These are phyloP conservation scores for Hipparchia semele DNA, from an alignment of 2,888 invertebrate species.

Conservation along the genomic window DNA sequence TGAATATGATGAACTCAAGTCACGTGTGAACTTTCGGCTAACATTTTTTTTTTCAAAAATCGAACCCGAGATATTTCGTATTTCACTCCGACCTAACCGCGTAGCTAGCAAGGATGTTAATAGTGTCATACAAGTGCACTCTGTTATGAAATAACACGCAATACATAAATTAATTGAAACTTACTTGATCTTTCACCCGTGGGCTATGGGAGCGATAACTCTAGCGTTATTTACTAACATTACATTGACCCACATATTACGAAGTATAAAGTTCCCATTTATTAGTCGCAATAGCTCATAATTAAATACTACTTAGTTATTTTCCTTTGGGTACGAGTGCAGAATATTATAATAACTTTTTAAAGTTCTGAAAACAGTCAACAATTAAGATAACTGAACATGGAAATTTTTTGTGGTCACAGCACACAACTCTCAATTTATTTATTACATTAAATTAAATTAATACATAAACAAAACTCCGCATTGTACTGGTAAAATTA, in stretches of 20 bases:
- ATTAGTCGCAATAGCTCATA: neutral
- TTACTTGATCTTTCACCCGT: constrained; percentile 6
- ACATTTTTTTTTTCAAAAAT: too few relatives aligned
- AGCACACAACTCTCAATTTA: too few relatives aligned
- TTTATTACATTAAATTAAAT: too few relatives aligned
- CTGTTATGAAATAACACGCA: neutral
- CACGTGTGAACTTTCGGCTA: too few relatives aligned
- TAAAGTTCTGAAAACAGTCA: too few relatives aligned
- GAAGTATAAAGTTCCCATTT: constrained; percentile 1
- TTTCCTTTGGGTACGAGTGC: neutral
- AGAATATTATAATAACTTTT: neutral
- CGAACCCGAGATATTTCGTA: too few relatives aligned
- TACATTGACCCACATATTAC: neutral
- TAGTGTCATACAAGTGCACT: neutral
- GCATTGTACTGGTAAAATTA: too few relatives aligned
- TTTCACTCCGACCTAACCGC: too few relatives aligned
- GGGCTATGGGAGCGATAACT: constrained; percentile 6
- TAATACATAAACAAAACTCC: too few relatives aligned
- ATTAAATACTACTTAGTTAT: neutral
- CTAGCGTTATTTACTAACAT: constrained; percentile 3
- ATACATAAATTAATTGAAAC: neutral
- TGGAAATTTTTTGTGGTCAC: too few relatives aligned
- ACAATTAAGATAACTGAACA: too few relatives aligned
- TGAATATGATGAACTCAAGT: too few relatives aligned
- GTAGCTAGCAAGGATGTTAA: neutral